Evolutionary conservation across 2,113 vertebrate species (phyloP).

Genomic region (Oceanites oceanicus): DNA sequence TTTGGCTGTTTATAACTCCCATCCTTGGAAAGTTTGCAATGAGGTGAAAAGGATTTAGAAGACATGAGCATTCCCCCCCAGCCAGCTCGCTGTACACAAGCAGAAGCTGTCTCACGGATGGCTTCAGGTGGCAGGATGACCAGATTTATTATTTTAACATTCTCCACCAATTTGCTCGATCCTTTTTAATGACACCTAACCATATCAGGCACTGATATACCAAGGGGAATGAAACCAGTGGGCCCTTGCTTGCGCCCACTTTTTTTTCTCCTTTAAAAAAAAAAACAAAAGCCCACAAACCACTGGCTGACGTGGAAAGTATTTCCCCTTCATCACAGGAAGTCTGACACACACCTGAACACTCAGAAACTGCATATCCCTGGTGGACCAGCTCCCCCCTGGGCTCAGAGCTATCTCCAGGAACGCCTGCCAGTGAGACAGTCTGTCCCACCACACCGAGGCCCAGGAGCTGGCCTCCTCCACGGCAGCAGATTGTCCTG

Average conservation of each 20-base stretch:
- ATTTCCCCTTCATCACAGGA: background rate
- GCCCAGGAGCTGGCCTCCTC: background rate
- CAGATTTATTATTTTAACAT: background rate
- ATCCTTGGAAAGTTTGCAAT: background rate
- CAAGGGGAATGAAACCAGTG: background rate
- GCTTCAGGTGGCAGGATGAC: background rate
- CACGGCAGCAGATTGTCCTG: background rate
- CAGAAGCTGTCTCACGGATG: background rate
- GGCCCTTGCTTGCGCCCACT: accelerated
- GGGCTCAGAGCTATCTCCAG: background rate
- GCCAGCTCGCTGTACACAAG: background rate
- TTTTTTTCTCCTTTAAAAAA: background rate
- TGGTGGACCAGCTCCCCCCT: background rate
- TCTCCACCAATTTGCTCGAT: background rate
- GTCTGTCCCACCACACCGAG: background rate
- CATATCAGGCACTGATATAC: background rate
- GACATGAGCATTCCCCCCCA: background rate
- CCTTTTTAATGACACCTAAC: background rate
- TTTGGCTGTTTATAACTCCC: background rate
- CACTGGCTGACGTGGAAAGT: background rate
- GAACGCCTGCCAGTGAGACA: background rate
- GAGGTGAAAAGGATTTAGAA: background rate
- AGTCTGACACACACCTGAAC: background rate
- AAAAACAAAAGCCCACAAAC: background rate
- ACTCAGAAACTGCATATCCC: background rate